Percentiles rank a stretch among this genome's conserved stretches.
Conservation (phyloP, 2,113 vertebrate genomes). For the Anas platyrhynchos region DNA sequence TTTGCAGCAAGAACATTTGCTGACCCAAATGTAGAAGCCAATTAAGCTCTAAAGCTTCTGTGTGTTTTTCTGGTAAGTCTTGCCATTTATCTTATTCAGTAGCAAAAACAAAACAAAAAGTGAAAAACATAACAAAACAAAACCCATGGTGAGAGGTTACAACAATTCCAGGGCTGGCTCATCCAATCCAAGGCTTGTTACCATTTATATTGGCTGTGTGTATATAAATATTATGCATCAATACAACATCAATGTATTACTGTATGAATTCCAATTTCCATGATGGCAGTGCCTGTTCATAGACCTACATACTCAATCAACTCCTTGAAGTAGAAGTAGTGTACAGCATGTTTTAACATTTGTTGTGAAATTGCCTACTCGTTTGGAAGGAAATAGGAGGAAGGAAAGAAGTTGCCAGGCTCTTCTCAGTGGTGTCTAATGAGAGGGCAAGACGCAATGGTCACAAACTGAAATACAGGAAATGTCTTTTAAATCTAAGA, state of each 20-base stretch:
- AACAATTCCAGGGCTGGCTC: background rate
- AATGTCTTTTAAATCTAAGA: background rate
- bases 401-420: background rate
- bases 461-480: background rate
- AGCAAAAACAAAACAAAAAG: background rate
- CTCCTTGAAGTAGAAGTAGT: background rate
- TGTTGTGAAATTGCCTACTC: background rate
- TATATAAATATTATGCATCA: background rate
- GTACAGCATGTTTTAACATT: background rate
- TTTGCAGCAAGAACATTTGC: constrained; percentile 42
- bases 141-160: background rate
- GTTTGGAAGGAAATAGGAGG: background rate
- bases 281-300: background rate
- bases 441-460: background rate
- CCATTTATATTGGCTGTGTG: background rate
- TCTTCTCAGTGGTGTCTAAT: background rate
- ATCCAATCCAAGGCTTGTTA: background rate
- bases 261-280: background rate
- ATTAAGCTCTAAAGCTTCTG: constrained; percentile 39
- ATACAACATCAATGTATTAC: background rate
- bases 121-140: background rate
- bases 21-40: constrained; percentile 52
- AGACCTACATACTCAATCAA: background rate
- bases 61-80: constrained; percentile 20
- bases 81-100: constrained; percentile 22